Conservation (phyloP, 2,113 vertebrate genomes). For the Serinus canaria region DNA sequence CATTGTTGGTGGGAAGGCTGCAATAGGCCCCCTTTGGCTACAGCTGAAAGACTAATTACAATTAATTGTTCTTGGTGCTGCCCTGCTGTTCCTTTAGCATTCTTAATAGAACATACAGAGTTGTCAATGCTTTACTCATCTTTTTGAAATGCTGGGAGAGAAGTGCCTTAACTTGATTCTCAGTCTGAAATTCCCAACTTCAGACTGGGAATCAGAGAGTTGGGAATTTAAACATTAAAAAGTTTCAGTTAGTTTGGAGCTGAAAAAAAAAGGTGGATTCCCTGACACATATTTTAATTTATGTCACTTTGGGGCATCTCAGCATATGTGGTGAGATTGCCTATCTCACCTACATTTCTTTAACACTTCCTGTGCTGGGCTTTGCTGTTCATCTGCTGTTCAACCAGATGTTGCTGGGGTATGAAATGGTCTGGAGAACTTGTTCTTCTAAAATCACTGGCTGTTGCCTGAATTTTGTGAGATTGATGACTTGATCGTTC, state of each 20-base stretch:
- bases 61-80: neutral
- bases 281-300: neutral
- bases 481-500: neutral
- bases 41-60: neutral
- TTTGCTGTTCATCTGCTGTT: neutral
- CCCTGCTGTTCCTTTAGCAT: neutral
- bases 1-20: neutral
- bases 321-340: neutral
- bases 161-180: neutral
- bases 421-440: neutral
- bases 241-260: neutral
- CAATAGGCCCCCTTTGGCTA: neutral
- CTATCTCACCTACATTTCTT: neutral
- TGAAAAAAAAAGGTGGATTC: neutral
- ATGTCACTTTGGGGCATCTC: neutral
- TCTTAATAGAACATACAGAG: neutral
- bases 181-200: neutral
- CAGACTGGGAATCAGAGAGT: neutral
- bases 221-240: neutral
- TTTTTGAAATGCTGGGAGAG: neutral
- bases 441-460: neutral
- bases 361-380: neutral
- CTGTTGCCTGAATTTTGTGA: neutral
- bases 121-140: neutral
- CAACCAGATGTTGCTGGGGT: neutral